Evolutionary conservation across 30 jellyfish, hydroid and myxozoan species (phyloP).

Genomic region (Aurelia sp.): DNA sequence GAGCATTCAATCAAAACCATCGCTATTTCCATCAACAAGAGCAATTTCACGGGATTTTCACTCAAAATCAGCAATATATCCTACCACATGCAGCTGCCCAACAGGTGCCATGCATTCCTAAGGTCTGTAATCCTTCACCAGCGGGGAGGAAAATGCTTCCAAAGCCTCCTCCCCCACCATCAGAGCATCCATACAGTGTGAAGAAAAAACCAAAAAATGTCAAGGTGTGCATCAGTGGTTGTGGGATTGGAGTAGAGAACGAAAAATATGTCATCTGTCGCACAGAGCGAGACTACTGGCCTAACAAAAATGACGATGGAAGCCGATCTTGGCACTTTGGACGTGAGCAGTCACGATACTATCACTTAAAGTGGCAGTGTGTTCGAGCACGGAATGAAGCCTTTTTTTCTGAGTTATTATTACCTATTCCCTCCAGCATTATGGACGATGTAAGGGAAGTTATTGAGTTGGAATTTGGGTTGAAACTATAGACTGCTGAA

Average conservation of each 20-base stretch:
- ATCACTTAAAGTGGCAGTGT: conserved; percentile 3
- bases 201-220: not conserved
- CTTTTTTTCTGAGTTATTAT: not conserved
- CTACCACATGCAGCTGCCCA: too few relatives aligned
- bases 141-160: too few relatives aligned
- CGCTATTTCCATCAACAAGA: too few relatives aligned
- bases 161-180: too few relatives aligned
- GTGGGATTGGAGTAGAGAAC: not conserved
- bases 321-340: conserved; percentile 3
- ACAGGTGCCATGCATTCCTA: too few relatives aligned
- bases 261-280: not conserved
- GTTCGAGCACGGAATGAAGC: not conserved
- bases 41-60: too few relatives aligned
- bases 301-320: not conserved
- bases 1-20: too few relatives aligned
- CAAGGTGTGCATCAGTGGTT: conserved; percentile 5
- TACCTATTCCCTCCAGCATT: not conserved
- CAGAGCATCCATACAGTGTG: too few relatives aligned
- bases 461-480: not conserved
- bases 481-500: not conserved
- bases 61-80: too few relatives aligned
- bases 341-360: not conserved
- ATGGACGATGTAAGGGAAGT: conserved; percentile 1
- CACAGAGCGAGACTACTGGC: not conserved
- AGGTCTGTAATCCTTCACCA: too few relatives aligned